Evolutionary conservation across 1,140 invertebrate genomes (phyloP).

Genomic region (Meloidogyne floridensis): DNA sequence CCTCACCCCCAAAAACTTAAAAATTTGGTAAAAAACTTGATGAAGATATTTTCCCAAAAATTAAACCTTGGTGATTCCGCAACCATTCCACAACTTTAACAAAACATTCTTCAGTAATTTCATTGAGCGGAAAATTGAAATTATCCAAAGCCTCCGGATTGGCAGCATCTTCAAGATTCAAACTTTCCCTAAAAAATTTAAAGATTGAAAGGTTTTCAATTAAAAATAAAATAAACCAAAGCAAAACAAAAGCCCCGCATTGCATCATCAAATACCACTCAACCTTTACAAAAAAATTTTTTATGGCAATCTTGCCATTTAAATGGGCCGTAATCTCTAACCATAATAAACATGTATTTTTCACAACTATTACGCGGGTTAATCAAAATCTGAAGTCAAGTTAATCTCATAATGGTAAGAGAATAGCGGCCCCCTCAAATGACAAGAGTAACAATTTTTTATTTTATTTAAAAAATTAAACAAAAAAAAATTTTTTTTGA

Average conservation of each 20-base stretch:
- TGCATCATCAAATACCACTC: slow-evolving; percentile 19
- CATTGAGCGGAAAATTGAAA: slow-evolving; percentile 28
- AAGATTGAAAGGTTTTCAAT: not conserved
- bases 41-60: too few relatives aligned
- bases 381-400: too few relatives aligned
- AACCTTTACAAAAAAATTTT: not conserved
- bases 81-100: slow-evolving; percentile 14
- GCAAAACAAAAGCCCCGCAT: not conserved
- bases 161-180: slow-evolving; percentile 4
- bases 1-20: too few relatives aligned
- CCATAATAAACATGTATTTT: too few relatives aligned
- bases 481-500: too few relatives aligned
- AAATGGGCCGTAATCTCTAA: too few relatives aligned
- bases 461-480: too few relatives aligned
- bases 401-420: too few relatives aligned
- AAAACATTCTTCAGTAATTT: slow-evolving; percentile 24
- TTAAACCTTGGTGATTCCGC: slow-evolving; percentile 17
- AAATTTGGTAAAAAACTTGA: too few relatives aligned
- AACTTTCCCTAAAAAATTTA: slow-evolving; percentile 9
- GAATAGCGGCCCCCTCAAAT: too few relatives aligned
- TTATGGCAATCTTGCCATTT: not conserved
- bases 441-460: too few relatives aligned
- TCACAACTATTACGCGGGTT: too few relatives aligned
- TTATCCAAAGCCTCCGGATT: not conserved
- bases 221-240: slow-evolving; percentile 13